These are phyloP conservation scores for Leucoraja ocellata DNA, from an alignment of 2,797 vertebrate genomes.

Conservation along the genomic window DNA sequence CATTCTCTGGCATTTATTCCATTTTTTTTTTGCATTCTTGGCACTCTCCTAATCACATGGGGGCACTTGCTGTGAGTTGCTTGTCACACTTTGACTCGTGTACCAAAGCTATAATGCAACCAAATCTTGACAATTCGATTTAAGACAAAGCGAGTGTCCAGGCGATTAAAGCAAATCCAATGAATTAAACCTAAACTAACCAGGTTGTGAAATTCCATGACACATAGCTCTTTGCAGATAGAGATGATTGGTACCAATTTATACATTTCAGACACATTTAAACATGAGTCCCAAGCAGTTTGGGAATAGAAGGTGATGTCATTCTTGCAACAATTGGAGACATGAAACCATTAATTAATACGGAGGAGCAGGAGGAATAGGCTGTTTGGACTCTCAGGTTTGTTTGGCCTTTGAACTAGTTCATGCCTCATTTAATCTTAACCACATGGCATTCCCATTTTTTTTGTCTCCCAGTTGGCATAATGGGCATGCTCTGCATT, in stretches of 20 bases:
- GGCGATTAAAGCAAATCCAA: background rate
- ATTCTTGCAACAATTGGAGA: background rate
- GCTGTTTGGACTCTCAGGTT: too few species aligned
- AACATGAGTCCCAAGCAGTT: background rate
- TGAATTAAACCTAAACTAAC: background rate
- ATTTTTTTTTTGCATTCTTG: background rate
- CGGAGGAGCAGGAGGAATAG: too few species aligned
- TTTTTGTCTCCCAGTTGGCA: too few species aligned
- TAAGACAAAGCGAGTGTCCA: background rate
- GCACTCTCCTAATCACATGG: background rate
- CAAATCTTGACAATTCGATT: too few species aligned
- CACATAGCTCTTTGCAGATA: background rate
- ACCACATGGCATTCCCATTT: too few species aligned
- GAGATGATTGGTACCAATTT: background rate
- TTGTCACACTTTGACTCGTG: background rate
- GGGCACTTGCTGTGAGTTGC: background rate
- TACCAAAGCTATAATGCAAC: background rate
- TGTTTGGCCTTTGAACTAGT: too few species aligned
- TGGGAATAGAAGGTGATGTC: background rate
- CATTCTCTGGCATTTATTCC: background rate
- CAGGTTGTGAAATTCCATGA: background rate
- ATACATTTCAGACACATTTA: background rate
- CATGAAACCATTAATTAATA: too few species aligned
- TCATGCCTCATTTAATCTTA: too few species aligned
- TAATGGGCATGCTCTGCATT: too few species aligned